Percentiles rank a stretch among this genome's conserved stretches.
phyloP scores from a whole-genome alignment of 2,797 vertebrate genomes.

The Periophthalmus magnuspinnatus region DNA sequence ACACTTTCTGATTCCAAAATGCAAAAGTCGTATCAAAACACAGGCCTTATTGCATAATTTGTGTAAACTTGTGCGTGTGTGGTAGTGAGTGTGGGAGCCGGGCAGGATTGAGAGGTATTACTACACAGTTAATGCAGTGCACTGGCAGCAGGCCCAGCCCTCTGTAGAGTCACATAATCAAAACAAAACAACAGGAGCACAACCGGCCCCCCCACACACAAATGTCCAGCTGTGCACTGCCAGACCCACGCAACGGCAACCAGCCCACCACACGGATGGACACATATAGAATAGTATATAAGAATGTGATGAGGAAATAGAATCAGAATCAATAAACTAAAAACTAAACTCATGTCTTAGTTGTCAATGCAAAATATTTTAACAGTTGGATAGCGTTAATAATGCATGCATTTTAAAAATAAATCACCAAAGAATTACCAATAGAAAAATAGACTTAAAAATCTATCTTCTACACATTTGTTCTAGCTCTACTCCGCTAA shows the following conservation, averaged over 20 bases:
- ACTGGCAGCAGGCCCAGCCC: constrained; percentile 59
- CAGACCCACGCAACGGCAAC: constrained; percentile 40
- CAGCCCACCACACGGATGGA: background rate
- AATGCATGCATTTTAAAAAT: no score
- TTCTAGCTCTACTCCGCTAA: no score
- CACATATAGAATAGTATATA: background rate
- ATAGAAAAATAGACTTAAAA: no score
- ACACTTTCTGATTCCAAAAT: background rate
- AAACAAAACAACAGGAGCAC: constrained; percentile 67
- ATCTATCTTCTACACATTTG: no score
- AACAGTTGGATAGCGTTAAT: no score
- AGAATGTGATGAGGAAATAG: background rate
- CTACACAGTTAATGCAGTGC: constrained; percentile 49
- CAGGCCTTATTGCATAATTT: constrained; percentile 26
- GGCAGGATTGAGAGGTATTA: constrained; percentile 28
- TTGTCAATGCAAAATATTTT: no score
- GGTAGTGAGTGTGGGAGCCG: constrained; percentile 15
- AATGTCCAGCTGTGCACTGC: constrained; percentile 67
- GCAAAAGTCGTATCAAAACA: constrained; percentile 10
- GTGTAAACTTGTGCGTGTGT: background rate
- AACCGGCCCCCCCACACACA: constrained; percentile 50
- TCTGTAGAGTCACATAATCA: constrained; percentile 78
- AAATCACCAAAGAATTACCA: no score
- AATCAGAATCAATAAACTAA: background rate
- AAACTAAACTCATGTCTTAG: background rate